Percentiles rank a stretch among this genome's conserved stretches.
These are phyloP conservation scores for Himalopsyche anomala DNA, from an alignment of 2,888 invertebrate species.

Conservation along the genomic window DNA sequence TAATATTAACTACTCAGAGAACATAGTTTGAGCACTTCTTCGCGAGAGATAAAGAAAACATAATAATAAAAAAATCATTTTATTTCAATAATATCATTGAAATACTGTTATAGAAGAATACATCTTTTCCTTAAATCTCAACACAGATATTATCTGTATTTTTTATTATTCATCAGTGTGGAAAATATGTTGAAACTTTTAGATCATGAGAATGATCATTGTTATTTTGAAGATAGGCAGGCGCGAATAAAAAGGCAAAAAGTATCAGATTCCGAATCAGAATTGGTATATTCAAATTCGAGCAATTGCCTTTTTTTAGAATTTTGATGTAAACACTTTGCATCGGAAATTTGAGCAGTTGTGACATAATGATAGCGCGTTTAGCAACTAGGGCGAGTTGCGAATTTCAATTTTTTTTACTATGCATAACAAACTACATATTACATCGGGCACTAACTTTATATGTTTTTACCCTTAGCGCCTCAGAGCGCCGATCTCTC, in stretches of 20 bases:
- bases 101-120: not conserved
- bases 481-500: too few relatives aligned
- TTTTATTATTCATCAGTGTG: not conserved
- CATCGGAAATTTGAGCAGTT: slow-evolving; percentile 1
- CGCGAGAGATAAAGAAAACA: too few relatives aligned
- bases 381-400: not conserved
- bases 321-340: slow-evolving; percentile 15
- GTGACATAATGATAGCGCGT: not conserved
- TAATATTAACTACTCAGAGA: too few relatives aligned
- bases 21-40: too few relatives aligned
- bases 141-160: not conserved
- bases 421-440: too few relatives aligned
- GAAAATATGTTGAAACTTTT: not conserved
- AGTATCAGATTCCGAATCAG: not conserved
- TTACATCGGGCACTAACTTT: too few relatives aligned
- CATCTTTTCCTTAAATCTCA: not conserved
- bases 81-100: too few relatives aligned
- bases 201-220: not conserved
- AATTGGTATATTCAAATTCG: slow-evolving; percentile 26
- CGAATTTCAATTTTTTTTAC: too few relatives aligned
- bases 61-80: too few relatives aligned
- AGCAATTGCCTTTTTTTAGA: slow-evolving; percentile 28
- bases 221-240: slow-evolving; percentile 26
- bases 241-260: not conserved
- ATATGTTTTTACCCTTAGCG: too few relatives aligned